phyloP scores from a whole-genome alignment of 1,140 invertebrate species.

The Drosophila jambulina region DNA sequence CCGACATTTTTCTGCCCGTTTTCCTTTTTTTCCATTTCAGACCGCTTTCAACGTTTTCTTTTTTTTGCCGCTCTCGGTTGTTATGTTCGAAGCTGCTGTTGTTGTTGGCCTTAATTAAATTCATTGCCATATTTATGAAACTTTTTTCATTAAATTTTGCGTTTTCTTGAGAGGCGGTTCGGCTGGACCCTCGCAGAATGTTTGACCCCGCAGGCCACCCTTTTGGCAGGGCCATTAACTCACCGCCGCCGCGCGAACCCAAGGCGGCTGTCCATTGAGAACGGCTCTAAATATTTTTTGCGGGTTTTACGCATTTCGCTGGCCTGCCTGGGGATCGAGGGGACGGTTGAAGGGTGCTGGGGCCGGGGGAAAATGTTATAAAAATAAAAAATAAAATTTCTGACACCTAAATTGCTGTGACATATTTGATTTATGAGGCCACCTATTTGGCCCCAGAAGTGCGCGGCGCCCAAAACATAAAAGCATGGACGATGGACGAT shows the following conservation, averaged over 20 bases:
- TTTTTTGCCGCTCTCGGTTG: conserved; percentile 34
- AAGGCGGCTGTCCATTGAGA: conserved; percentile 44
- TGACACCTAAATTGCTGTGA: conserved; percentile 84
- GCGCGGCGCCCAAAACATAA: conserved; percentile 55
- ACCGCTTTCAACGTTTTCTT: conserved; percentile 47
- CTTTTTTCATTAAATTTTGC: conserved; percentile 83
- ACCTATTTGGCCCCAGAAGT: conserved; percentile 81
- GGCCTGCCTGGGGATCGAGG: conserved; percentile 12
- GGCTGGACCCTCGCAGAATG: conserved; percentile 58
- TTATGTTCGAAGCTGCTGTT: conserved; percentile 25
- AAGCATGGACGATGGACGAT: conserved; percentile 50
- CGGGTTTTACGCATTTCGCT: conserved; percentile 73
- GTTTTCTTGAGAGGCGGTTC: conserved; percentile 61
- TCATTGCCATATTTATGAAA: conserved; percentile 84
- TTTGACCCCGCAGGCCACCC: conserved; percentile 53
- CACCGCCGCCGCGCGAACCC: conserved; percentile 31
- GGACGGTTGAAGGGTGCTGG: not conserved
- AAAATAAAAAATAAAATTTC: conserved; percentile 80
- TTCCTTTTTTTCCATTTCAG: conserved; percentile 23
- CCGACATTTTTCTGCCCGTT: conserved; percentile 74
- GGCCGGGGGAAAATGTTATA: conserved; percentile 62
- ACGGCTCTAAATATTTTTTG: conserved; percentile 66
- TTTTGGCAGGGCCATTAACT: conserved; percentile 29
- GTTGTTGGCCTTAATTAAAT: conserved; percentile 79
- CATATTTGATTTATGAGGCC: conserved; percentile 84